These are phyloP conservation scores for Epizoanthus rinbou DNA, from an alignment of 92 coral and sea anemone genomes.

Conservation along the genomic window DNA sequence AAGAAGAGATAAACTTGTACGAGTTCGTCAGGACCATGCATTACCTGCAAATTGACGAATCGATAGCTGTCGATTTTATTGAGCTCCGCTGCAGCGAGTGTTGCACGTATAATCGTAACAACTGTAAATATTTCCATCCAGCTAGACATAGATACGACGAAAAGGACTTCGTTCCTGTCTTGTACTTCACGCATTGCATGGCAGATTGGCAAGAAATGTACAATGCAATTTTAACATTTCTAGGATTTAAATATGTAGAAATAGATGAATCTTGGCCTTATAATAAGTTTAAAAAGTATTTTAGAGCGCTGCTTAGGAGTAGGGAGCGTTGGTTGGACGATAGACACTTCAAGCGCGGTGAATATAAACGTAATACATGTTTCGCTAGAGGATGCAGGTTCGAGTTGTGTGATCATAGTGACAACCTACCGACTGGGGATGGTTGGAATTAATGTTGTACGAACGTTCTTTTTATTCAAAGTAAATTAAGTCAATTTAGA, in stretches of 20 bases:
- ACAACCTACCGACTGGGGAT: conserved; percentile 3
- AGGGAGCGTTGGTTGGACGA: background rate
- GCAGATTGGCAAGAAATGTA: conserved; percentile 39
- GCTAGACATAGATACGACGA: conserved; percentile 10
- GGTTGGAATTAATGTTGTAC: background rate
- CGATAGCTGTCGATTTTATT: background rate
- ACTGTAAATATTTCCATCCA: background rate
- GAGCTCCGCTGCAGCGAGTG: background rate
- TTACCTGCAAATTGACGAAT: background rate
- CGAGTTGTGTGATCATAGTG: conserved; percentile 1
- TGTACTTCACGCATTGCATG: conserved; percentile 41
- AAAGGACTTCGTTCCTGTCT: conserved; percentile 32
- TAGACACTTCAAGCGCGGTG: background rate
- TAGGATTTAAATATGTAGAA: background rate
- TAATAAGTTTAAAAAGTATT: background rate
- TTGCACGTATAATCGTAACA: background rate
- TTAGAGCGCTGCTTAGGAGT: conserved; percentile 16
- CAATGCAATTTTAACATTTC: background rate
- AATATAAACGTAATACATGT: conserved; percentile 12
- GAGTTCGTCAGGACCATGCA: background rate
- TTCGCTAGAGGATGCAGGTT: conserved; percentile 5
- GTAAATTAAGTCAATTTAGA: too few relatives aligned
- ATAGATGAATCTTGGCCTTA: conserved; percentile 3
- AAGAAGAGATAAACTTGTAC: conserved; percentile 9
- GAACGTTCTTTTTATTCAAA: too few relatives aligned